A percentile compares a stretch with the other conserved stretches of the same genome.
phyloP scores from a whole-genome alignment of 1,140 invertebrate species.

The Lucilia cuprina region DNA sequence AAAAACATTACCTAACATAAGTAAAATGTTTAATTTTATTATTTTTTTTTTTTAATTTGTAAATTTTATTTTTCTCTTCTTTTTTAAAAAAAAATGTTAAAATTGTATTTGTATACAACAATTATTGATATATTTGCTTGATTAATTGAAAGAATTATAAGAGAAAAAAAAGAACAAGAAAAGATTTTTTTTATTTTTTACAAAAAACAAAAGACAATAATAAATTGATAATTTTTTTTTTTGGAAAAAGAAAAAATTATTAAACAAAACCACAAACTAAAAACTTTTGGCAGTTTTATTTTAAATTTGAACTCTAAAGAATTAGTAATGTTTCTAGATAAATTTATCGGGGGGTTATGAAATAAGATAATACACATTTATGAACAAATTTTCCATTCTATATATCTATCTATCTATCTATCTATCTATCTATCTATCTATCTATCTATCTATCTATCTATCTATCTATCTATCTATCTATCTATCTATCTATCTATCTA shows the following conservation, averaged over 20 bases:
- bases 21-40: constrained; percentile 64
- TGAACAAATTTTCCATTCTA: too few species aligned
- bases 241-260: not conserved
- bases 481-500: too few species aligned
- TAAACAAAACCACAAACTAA: not conserved
- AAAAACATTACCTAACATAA: constrained; percentile 60
- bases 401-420: not conserved
- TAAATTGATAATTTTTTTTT: not conserved
- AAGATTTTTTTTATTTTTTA: constrained; percentile 9
- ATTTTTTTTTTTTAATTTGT: not conserved
- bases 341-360: too few species aligned
- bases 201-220: not conserved
- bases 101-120: too few species aligned
- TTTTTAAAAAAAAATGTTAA: constrained; percentile 48
- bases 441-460: too few species aligned
- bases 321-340: too few species aligned
- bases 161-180: not conserved
- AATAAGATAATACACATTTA: too few species aligned
- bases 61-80: not conserved
- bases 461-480: too few species aligned
- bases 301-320: not conserved
- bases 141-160: too few species aligned
- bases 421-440: too few species aligned
- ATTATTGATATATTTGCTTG: too few species aligned
- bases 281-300: not conserved